Percentiles rank a stretch among this genome's conserved stretches.
Evolutionary conservation across 2,113 vertebrate species (phyloP).

Genomic region (Entomyzon cyanotis): DNA sequence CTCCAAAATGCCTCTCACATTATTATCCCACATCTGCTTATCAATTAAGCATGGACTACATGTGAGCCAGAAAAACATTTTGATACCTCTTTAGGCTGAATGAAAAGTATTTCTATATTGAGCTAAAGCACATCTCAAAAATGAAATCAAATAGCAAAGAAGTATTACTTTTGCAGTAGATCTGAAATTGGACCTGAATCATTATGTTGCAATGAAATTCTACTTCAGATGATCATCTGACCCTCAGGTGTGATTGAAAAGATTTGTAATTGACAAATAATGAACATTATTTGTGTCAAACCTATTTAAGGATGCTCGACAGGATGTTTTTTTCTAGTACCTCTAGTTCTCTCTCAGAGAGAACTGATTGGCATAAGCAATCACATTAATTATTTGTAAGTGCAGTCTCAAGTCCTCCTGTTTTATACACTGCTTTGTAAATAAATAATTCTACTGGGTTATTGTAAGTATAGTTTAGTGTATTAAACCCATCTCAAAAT

Average conservation of each 20-base stretch:
- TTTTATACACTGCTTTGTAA: not conserved
- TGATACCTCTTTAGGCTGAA: constrained; percentile 28
- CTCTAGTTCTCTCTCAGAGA: not conserved
- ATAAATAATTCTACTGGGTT: not conserved
- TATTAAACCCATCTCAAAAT: not conserved
- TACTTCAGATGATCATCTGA: not conserved
- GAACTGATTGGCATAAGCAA: not conserved
- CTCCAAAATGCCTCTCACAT: not conserved
- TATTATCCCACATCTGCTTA: not conserved
- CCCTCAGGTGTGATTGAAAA: not conserved
- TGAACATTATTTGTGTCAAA: not conserved
- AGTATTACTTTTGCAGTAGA: constrained; percentile 40
- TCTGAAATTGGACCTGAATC: constrained; percentile 28
- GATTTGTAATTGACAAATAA: not conserved
- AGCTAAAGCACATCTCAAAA: constrained; percentile 29
- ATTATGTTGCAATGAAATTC: not conserved
- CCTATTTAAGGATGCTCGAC: not conserved
- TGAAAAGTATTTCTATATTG: constrained; percentile 53
- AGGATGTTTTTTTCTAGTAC: not conserved
- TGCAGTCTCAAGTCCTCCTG: not conserved
- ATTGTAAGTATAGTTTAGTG: not conserved
- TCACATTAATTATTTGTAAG: not conserved
- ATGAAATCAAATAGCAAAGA: constrained; percentile 19
- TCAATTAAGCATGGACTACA: constrained; percentile 38
- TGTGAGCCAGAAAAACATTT: constrained; percentile 42